phyloP scores from a whole-genome alignment of 2,113 vertebrate genomes.

The Anguilla japonica region DNA sequence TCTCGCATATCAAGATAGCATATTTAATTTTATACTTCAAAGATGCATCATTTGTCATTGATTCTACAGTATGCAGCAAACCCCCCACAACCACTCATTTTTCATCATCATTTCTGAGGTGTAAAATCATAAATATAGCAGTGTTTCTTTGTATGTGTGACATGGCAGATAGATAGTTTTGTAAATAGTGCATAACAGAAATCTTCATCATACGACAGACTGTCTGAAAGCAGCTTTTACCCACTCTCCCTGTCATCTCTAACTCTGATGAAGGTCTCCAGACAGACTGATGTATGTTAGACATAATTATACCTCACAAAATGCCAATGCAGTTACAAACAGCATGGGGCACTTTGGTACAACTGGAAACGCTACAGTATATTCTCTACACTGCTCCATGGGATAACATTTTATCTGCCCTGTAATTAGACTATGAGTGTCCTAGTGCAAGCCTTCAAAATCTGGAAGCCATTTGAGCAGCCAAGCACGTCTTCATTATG shows the following conservation, averaged over 20 bases:
- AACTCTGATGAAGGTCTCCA: slow-evolving; percentile 56
- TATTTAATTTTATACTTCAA: background rate
- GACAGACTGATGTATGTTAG: slow-evolving; percentile 46
- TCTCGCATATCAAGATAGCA: background rate
- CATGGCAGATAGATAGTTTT: background rate
- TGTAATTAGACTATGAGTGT: background rate
- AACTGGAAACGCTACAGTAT: background rate
- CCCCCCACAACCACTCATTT: background rate
- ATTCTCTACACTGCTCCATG: background rate
- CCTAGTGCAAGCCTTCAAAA: background rate
- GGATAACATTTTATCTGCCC: background rate
- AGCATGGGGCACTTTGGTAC: background rate
- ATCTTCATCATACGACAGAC: slow-evolving; percentile 7
- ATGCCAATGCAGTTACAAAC: slow-evolving; percentile 24
- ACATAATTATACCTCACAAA: slow-evolving; percentile 29
- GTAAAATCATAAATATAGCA: background rate
- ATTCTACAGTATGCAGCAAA: background rate
- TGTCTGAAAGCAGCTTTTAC: slow-evolving; percentile 45
- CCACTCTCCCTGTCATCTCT: slow-evolving; percentile 58
- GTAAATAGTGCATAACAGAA: background rate
- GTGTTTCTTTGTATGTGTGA: background rate
- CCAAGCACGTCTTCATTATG: no score
- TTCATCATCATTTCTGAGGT: background rate
- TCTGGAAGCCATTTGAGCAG: background rate
- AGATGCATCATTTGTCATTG: background rate